Evolutionary conservation across 2,113 vertebrate species (phyloP).

Genomic region (Neolamprologus cancellatus): DNA sequence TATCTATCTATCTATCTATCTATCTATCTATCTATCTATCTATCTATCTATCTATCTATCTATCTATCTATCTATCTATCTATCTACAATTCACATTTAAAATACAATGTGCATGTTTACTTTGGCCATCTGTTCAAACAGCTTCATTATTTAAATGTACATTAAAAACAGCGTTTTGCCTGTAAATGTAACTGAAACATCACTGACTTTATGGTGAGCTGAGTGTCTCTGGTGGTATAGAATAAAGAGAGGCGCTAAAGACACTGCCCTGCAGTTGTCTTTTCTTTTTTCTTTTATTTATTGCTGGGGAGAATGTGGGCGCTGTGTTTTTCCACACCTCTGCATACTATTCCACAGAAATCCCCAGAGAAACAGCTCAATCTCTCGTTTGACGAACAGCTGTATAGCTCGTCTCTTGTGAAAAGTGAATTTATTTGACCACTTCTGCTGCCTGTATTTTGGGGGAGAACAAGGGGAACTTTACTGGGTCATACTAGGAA

Average conservation of each 20-base stretch:
- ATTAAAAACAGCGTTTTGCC: background rate
- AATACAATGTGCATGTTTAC: background rate
- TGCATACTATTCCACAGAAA: constrained; percentile 15
- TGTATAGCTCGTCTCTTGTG: constrained; percentile 2
- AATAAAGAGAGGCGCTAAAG: constrained; percentile 31
- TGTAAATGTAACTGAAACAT: background rate
- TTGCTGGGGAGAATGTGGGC: constrained; percentile 12
- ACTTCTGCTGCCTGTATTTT: background rate
- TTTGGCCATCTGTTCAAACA: background rate
- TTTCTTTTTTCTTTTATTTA: background rate
- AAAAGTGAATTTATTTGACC: background rate
- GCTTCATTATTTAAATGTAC: background rate
- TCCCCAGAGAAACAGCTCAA: constrained; percentile 8
- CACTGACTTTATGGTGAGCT: constrained; percentile 2
- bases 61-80: background rate
- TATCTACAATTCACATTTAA: background rate
- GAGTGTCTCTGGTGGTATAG: constrained; percentile 10
- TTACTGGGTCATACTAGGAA: background rate
- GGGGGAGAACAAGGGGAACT: background rate
- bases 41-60: background rate
- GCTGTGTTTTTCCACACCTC: constrained; percentile 23
- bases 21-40: background rate
- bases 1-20: background rate
- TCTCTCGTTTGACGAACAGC: constrained; percentile 41
- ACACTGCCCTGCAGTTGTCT: constrained; percentile 3